Evolutionary conservation across 92 coral and sea anemone species (phyloP).

Genomic region (Anthopleura xanthogrammica): DNA sequence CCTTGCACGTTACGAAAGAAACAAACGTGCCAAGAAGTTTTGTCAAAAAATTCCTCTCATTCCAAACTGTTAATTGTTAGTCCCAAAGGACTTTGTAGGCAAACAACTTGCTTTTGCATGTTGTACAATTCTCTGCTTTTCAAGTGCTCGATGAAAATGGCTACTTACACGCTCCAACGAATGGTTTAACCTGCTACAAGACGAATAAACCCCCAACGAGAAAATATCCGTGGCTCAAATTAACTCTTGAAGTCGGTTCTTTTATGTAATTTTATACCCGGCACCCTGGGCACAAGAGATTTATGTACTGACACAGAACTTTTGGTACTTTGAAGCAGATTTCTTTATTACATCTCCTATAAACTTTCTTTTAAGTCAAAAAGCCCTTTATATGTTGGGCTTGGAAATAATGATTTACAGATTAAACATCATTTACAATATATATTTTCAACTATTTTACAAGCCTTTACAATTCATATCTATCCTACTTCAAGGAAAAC

Average conservation of each 20-base stretch:
- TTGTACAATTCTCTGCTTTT: constrained; percentile 22
- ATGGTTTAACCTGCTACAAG: background rate
- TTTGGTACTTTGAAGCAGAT: constrained; percentile 13
- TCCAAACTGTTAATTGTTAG: constrained; percentile 58
- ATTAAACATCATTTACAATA: constrained; percentile 67
- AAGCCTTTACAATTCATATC: constrained; percentile 14
- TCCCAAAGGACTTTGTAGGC: constrained; percentile 65
- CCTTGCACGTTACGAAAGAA: constrained; percentile 25
- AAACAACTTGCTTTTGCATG: constrained; percentile 28
- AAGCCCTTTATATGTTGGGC: constrained; percentile 39
- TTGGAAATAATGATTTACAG: constrained; percentile 60
- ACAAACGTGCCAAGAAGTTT: constrained; percentile 37
- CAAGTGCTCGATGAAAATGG: constrained; percentile 7
- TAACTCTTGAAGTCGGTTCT: background rate
- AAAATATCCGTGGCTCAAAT: background rate
- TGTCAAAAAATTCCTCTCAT: constrained; percentile 59
- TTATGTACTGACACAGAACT: background rate
- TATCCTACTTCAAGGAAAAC: constrained; percentile 25
- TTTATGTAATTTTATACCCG: constrained; percentile 33
- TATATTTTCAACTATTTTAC: constrained; percentile 44
- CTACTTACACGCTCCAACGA: constrained; percentile 11
- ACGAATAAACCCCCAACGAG: background rate
- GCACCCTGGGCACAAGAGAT: constrained; percentile 19
- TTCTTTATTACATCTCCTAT: constrained; percentile 34
- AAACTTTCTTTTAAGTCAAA: constrained; percentile 34